phyloP scores from a whole-genome alignment of 2,888 invertebrate species.

The Tineola bisselliella region DNA sequence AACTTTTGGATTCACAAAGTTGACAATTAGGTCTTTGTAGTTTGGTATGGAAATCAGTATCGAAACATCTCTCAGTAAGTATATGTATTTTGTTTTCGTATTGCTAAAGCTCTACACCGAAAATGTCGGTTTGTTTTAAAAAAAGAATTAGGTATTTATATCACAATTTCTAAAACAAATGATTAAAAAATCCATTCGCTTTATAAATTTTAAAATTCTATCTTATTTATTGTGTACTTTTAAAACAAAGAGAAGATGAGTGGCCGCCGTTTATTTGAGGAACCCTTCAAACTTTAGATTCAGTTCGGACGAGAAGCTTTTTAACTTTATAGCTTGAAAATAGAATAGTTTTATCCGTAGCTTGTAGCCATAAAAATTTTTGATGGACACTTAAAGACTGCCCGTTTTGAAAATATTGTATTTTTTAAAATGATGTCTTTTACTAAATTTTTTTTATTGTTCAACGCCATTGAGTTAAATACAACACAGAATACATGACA shows the following conservation, averaged over 20 bases:
- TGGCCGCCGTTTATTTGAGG: constrained; percentile 2
- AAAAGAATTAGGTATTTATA: too few species aligned
- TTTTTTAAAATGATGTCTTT: too few species aligned
- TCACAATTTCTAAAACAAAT: neutral
- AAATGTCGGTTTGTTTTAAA: too few species aligned
- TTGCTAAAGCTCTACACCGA: too few species aligned
- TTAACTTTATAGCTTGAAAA: constrained; percentile 9
- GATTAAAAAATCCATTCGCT: neutral
- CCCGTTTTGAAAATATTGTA: neutral
- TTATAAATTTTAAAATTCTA: neutral
- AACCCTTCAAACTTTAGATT: constrained; percentile 6
- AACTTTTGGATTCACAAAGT: too few species aligned
- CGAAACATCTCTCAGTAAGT: too few species aligned
- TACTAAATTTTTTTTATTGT: too few species aligned
- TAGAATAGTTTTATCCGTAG: constrained; percentile 9
- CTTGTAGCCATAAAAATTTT: neutral
- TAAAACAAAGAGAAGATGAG: neutral
- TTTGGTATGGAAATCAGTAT: too few species aligned
- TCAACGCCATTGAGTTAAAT: too few species aligned
- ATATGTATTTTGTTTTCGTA: too few species aligned
- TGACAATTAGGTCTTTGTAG: too few species aligned
- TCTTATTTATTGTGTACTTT: constrained; percentile 1
- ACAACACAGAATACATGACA: too few species aligned
- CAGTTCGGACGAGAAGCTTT: constrained; percentile 3
- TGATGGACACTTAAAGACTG: neutral